Evolutionary conservation across 2,888 invertebrate genomes (phyloP).

Genomic region (Ommatoiulus sabulosus): DNA sequence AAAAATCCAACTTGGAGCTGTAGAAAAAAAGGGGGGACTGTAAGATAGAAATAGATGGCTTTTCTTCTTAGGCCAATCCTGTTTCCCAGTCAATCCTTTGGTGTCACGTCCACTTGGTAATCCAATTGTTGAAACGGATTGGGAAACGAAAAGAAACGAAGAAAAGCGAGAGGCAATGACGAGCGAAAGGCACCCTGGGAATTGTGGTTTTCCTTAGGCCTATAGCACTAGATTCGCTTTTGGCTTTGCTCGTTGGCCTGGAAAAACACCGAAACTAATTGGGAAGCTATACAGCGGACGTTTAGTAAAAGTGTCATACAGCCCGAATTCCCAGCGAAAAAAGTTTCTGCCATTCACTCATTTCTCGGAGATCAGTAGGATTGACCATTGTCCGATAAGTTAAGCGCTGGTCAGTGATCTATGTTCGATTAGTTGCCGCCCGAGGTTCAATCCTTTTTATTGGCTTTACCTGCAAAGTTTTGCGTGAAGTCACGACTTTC

Average conservation of each 20-base stretch:
- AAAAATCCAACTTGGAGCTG: background rate
- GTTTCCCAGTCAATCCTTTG: conserved; percentile 34
- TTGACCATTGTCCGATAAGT: conserved; percentile 34
- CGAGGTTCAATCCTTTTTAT: conserved; percentile 8
- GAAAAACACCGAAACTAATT: conserved; percentile 34
- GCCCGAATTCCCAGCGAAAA: background rate
- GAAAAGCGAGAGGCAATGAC: conserved; percentile 5
- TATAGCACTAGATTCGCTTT: conserved; percentile 34
- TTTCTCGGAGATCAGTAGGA: background rate
- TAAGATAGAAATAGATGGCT: conserved; percentile 19
- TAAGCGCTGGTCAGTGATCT: background rate
- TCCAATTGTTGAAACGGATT: conserved; percentile 34
- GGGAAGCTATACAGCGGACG: conserved; percentile 27
- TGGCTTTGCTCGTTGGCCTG: conserved; percentile 27
- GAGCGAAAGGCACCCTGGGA: conserved; percentile 22
- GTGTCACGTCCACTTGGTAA: conserved; percentile 34
- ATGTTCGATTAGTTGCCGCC: background rate
- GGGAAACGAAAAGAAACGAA: conserved; percentile 25
- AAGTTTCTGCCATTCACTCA: background rate
- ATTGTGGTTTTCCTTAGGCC: conserved; percentile 34
- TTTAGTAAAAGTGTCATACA: conserved; percentile 34
- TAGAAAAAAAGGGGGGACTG: conserved; percentile 13
- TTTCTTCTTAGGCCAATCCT: conserved; percentile 25
- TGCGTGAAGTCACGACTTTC: background rate
- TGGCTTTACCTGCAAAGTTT: conserved; percentile 34